These are phyloP conservation scores for Pseudomyrmex gracilis DNA, from an alignment of 1,140 invertebrate genomes.

Conservation along the genomic window DNA sequence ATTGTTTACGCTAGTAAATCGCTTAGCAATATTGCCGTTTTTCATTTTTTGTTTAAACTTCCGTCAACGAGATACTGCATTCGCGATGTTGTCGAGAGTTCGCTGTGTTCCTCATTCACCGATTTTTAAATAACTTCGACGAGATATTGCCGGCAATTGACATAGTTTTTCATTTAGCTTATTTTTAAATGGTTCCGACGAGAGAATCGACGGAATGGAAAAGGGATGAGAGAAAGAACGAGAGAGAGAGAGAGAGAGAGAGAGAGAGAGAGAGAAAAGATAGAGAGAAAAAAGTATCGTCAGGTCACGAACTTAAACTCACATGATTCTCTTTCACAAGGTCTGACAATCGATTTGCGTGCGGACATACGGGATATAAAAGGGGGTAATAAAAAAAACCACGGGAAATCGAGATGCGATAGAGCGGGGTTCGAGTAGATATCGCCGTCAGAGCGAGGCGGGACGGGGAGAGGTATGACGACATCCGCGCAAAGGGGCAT, in stretches of 20 bases:
- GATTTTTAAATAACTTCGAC: conserved; percentile 31
- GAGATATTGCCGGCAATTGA: conserved; percentile 44
- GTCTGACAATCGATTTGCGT: conserved; percentile 38
- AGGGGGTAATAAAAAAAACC: neutral
- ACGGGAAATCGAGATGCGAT: conserved; percentile 12
- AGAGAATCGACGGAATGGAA: neutral
- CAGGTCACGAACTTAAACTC: conserved; percentile 53
- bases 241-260: too few species aligned
- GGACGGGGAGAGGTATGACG: too few species aligned
- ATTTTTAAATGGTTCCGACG: conserved; percentile 44
- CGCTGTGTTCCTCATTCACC: neutral
- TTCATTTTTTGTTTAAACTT: neutral
- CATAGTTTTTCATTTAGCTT: conserved; percentile 55
- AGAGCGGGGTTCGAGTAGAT: neutral
- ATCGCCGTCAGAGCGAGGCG: too few species aligned
- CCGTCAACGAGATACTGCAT: neutral
- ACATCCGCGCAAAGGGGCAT: conserved; percentile 31
- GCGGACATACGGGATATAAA: neutral
- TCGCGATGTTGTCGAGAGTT: neutral
- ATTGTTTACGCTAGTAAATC: neutral
- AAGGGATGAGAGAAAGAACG: too few species aligned
- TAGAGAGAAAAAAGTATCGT: conserved; percentile 7
- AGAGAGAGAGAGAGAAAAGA: too few species aligned
- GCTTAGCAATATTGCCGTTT: neutral
- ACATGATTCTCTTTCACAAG: conserved; percentile 17